Evolutionary conservation across 2,797 vertebrate genomes (phyloP).

Genomic region (Labroides dimidiatus): DNA sequence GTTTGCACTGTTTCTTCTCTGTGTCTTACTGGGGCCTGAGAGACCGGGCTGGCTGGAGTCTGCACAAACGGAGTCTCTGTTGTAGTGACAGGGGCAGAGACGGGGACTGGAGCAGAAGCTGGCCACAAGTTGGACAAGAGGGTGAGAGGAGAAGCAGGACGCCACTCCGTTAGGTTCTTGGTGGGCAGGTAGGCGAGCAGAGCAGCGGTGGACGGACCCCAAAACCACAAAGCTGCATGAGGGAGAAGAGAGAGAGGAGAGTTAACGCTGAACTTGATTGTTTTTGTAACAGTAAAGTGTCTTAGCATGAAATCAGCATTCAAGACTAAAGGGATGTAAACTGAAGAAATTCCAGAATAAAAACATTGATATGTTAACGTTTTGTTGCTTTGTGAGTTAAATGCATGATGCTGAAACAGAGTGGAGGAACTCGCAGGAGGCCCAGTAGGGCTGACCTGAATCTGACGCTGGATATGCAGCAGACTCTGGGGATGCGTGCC

Average conservation of each 20-base stretch:
- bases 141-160: constrained; percentile 57
- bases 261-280: constrained; percentile 6
- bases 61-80: constrained; percentile 45
- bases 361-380: neutral
- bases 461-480: constrained; percentile 48
- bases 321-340: neutral
- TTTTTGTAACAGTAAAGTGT: no score
- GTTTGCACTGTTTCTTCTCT: neutral
- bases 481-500: constrained; percentile 67
- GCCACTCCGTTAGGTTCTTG: constrained; percentile 84
- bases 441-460: constrained; percentile 65
- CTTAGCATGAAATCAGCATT: no score
- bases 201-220: constrained; percentile 79
- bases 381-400: constrained; percentile 1
- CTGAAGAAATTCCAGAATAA: neutral
- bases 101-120: constrained; percentile 54
- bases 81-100: constrained; percentile 64
- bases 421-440: constrained; percentile 6
- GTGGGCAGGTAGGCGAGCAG: constrained; percentile 85
- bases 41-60: constrained; percentile 53
- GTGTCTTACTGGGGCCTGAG: constrained; percentile 70
- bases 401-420: constrained; percentile 5
- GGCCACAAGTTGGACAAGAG: constrained; percentile 59
- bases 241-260: constrained; percentile 4
- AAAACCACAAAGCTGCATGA: constrained; percentile 81